Base-by-base conservation (phyloP, 2,888 invertebrate species). In the Xestia sexstrigata region DNA sequence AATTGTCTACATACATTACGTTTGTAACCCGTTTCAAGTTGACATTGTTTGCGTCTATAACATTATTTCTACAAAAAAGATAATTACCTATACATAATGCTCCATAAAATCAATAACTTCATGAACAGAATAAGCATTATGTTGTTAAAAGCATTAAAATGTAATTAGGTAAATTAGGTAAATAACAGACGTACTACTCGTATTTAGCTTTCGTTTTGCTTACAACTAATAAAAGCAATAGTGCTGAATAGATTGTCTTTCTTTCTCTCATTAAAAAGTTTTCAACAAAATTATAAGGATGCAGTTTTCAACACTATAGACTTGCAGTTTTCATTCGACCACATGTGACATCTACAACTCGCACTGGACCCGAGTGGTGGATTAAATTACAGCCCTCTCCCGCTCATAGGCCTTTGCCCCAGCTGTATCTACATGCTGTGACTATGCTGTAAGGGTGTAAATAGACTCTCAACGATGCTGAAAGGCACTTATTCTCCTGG, bases 21-120 rank as follows among this genome's bases (percentile, higher is more conserved):
- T 49, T 20, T 30, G 9, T 35, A 66, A 8, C 3, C 35, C 47
- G 45, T 60, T 68, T 7, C 63, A 67, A 55, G 26, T 58, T 62
- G 26, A 67, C 35, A 70, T 67, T n/a, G 6, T 58, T 17, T 72
- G 55, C 70, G 47, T 62, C 30, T 65, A 47, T 52, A n/a, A 30
- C 20, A 42, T 52, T 45, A 66, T 39, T 63, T 39, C 7, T 42
- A 63, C n/a, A 30, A 17, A 60, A 60, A 30, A 17, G 30, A 26
- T 30, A 60, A 58, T 58, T 7, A n/a, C n/a, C n/a, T n/a, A 13
- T 8, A 30, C 17, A 30, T 8, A 60, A 26, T 26, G 8, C 15
- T 8, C 26, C 17, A 60, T 60, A 60, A 17, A n/a, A 30, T 60
- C 30, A 60, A 60, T 30, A 30, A 17, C 17, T 30, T 60, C 60